Evolutionary conservation across 1,140 invertebrate species (phyloP), one percentile per base, ranked within the genome.

Genomic region (Mya arenaria): DNA sequence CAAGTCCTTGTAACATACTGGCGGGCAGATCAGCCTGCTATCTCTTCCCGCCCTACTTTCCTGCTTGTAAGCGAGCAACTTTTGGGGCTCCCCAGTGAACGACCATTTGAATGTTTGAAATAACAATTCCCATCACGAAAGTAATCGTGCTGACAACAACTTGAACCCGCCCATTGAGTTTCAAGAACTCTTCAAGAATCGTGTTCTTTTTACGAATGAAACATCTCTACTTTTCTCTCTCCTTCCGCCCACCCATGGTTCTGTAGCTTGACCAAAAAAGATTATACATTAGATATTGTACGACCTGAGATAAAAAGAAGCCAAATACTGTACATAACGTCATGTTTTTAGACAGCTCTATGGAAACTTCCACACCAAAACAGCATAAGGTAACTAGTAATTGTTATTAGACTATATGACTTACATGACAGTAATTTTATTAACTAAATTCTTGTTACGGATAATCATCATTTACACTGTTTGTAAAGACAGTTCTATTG

Each of bases 51-150:
- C 97, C 91, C 97, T 94, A 41, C 97, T 97, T 94, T 98, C 97
- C 93, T 98, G 97, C 91, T 98, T 98, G 91, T 97, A 98, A 30
- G 95, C 96, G 93, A 98, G 97, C 89, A 98, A 97, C 94, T 85
- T 94, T 94, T 2, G 95, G 94, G 58, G 94, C 87, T 48, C 75
- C 72, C 56, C 73, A 77, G 25, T 77, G 73, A 65, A 62, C 44
- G 8, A 63, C 41, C 10, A 62, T 3, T 28, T 77, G 39, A 4
- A 63, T 34, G 28, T 78, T 62, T 1, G 34, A 39, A n/a, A 78
- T 44, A n/a, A n/a, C n/a, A n/a, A n/a, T n/a, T 30, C 74, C 74
- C 39, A 66, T 66, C 1, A 56, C 73, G 48, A 77, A 77, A 17
- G 73, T 60, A 2, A 65, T 30, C 6, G 73, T 63, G 2, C 10